Base-by-base conservation (phyloP, 2,797 vertebrate species). In the Enteromius thamalakanensis region DNA sequence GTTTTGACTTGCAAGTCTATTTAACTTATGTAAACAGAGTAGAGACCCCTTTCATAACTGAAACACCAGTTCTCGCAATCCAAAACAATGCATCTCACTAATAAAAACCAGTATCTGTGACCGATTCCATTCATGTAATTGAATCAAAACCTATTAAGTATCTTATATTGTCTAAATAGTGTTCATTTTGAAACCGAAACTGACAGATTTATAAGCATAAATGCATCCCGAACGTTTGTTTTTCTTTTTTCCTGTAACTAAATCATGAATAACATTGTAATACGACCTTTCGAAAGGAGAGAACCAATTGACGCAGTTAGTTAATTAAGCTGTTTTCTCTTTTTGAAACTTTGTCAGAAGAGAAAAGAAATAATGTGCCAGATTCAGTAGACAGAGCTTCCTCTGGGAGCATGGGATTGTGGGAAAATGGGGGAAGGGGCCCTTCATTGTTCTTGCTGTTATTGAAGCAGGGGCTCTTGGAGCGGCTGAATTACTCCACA, bases 401-500 rank as follows among this genome's bases (percentile, higher is more conserved):
- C 86, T 87, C 69, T 68, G 80, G 86, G 87, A 90, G 83, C 84
- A 86, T 45, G 76, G 90, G 82, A 90, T 87, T 89, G 87, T 90
- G 88, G 88, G 87, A 86, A 87, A 85, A 42, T 69, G 71, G 84
- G 53, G 84, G 91, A 94, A 93, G 94, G 78, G 72, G 76, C 65
- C 69, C 34, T 90, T 89, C 88, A 95, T 96, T 97, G 95, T 97
- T 94, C 95, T 89, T 88, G 91, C 93, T 87, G 85, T 91, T 91
- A 95, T 91, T 92, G 90, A 91, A 91, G 92, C 91, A 89, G 92
- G 88, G 92, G 93, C 82, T 82, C 89, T 90, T 87, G 90, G 90
- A 93, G 93, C 92, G 92, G 93, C 91, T 95, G 90, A 91, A 94
- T 95, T 95, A 94, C 94, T 93, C 91, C 93, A 92, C 93, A 94